Percentiles rank a stretch among this genome's conserved stretches.
phyloP scores from a whole-genome alignment of 2,113 vertebrate genomes.

The Miniopterus natalensis region DNA sequence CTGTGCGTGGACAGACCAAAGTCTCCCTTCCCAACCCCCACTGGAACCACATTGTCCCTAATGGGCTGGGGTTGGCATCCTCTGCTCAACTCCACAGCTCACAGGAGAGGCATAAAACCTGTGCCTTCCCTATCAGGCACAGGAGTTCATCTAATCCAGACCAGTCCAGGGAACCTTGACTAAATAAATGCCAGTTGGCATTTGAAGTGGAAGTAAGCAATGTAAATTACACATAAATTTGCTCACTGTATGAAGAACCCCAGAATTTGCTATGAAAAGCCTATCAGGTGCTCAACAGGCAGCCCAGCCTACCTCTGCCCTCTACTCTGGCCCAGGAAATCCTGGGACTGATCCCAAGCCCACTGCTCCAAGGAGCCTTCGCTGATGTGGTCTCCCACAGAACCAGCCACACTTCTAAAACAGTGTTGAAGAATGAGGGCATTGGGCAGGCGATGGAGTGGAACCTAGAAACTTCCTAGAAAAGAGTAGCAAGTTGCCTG shows the following conservation, averaged over 20 bases:
- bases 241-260: not conserved
- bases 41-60: not conserved
- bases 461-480: not conserved
- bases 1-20: not conserved
- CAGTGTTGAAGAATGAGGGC: not conserved
- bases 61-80: too few species aligned
- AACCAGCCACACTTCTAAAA: not conserved
- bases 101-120: not conserved
- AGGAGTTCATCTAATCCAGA: not conserved
- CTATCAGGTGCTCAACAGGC: not conserved
- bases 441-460: not conserved
- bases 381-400: fast-evolving
- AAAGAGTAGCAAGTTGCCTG: too few species aligned
- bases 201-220: not conserved
- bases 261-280: not conserved
- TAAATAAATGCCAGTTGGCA: not conserved
- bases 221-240: not conserved
- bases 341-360: not conserved
- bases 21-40: not conserved
- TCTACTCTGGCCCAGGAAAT: not conserved
- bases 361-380: not conserved
- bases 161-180: too few species aligned
- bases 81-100: not conserved
- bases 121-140: not conserved
- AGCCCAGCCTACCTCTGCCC: not conserved